Conservation (phyloP, 2,888 invertebrate genomes). For the Resseliella maxima region DNA sequence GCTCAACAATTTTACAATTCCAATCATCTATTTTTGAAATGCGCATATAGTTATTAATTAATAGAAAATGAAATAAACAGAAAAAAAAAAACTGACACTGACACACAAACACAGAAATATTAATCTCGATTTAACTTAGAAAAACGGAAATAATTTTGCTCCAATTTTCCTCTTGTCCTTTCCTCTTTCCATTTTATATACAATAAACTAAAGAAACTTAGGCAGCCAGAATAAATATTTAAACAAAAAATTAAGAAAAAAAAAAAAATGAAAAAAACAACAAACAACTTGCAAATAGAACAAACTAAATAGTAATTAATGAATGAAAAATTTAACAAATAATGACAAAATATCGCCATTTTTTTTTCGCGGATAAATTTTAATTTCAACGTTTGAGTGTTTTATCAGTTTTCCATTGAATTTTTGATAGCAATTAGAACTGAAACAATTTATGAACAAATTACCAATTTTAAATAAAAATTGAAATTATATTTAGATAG, state of each 20-base stretch:
- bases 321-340: too few species aligned
- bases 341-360: too few species aligned
- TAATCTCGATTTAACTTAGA: not conserved
- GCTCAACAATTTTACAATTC: conserved; percentile 48
- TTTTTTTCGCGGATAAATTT: not conserved
- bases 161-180: conserved; percentile 42
- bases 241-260: not conserved
- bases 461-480: not conserved
- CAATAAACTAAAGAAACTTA: not conserved
- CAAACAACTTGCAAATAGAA: not conserved
- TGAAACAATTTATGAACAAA: not conserved
- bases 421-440: conserved; percentile 27
- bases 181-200: conserved; percentile 44
- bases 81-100: not conserved
- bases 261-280: not conserved
- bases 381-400: conserved; percentile 9
- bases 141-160: not conserved
- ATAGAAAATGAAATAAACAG: not conserved
- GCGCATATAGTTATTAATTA: conserved; percentile 11
- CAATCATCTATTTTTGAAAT: conserved; percentile 48
- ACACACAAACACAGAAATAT: not conserved
- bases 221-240: not conserved
- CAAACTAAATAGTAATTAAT: not conserved
- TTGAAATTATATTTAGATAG: conserved; percentile 2
- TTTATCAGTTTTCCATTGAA: conserved; percentile 20